These are phyloP conservation scores for Selenia dentaria DNA, from an alignment of 2,888 invertebrate genomes.

Conservation along the genomic window DNA sequence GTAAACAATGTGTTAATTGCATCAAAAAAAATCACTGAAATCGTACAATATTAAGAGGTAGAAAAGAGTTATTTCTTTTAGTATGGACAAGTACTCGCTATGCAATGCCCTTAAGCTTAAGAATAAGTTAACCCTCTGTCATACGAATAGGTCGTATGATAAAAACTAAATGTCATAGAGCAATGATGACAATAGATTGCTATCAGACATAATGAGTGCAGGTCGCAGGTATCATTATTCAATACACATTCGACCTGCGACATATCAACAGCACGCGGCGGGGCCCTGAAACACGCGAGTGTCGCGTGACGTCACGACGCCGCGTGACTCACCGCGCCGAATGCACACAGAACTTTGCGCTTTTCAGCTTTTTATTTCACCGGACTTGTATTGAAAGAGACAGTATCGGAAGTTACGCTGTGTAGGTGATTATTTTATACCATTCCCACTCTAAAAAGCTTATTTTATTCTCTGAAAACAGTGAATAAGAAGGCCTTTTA, in stretches of 20 bases:
- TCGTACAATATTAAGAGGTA: too few relatives aligned
- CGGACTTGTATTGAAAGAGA: constrained; percentile 25
- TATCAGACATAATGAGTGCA: constrained; percentile 15
- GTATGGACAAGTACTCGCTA: too few relatives aligned
- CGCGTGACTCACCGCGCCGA: constrained; percentile 43
- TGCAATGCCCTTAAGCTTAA: too few relatives aligned
- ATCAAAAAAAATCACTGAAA: too few relatives aligned
- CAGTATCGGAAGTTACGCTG: constrained; percentile 4
- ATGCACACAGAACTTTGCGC: constrained; percentile 47
- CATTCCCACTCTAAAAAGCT: too few relatives aligned
- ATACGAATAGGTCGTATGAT: too few relatives aligned
- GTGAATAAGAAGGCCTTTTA: too few relatives aligned
- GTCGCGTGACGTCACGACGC: constrained; percentile 57
- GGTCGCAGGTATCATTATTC: constrained; percentile 23
- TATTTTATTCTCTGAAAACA: too few relatives aligned
- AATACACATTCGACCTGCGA: constrained; percentile 25
- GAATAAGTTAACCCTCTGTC: too few relatives aligned
- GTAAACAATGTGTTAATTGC: too few relatives aligned
- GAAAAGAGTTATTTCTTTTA: too few relatives aligned
- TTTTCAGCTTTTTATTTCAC: constrained; percentile 52
- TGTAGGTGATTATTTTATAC: too few relatives aligned
- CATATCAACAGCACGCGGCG: constrained; percentile 28
- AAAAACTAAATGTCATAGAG: background rate
- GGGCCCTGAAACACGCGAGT: constrained; percentile 18
- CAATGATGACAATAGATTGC: constrained; percentile 10